Percentiles rank a stretch among this genome's conserved stretches.
phyloP scores from a whole-genome alignment of 92 coral and sea anemone genomes.

The Bergia sp. region DNA sequence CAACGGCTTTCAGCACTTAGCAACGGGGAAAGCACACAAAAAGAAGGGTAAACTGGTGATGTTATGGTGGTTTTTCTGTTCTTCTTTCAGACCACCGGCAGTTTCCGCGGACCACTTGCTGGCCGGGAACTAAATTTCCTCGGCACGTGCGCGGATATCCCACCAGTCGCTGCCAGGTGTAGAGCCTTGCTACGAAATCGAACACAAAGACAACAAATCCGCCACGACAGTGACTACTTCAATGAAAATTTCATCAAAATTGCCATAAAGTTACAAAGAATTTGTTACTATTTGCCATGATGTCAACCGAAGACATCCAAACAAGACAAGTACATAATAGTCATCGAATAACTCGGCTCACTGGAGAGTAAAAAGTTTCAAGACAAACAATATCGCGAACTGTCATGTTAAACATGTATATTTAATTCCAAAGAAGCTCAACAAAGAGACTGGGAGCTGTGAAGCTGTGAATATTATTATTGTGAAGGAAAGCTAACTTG shows the following conservation, averaged over 20 bases:
- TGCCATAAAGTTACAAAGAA: background rate
- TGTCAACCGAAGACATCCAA: background rate
- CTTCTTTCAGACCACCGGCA: background rate
- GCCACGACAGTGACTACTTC: background rate
- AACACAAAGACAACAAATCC: background rate
- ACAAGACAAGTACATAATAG: background rate
- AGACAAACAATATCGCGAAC: conserved; percentile 3
- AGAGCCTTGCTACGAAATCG: background rate
- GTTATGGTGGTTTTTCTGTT: conserved; percentile 22
- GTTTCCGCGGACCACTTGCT: conserved; percentile 17
- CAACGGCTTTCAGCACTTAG: conserved; percentile 47
- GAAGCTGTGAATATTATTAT: conserved; percentile 7
- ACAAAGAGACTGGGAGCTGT: conserved; percentile 34
- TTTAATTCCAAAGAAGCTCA: conserved; percentile 21
- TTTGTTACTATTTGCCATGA: background rate
- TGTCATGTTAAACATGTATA: conserved; percentile 30
- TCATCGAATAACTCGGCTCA: background rate
- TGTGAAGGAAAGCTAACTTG: background rate
- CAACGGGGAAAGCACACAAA: conserved; percentile 30
- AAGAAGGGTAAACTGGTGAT: conserved; percentile 7
- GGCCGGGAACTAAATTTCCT: background rate
- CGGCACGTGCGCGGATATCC: conserved; percentile 25
- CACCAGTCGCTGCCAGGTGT: conserved; percentile 32
- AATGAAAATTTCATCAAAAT: background rate
- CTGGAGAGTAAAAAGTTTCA: background rate